Percentiles rank a stretch among this genome's conserved stretches.
Evolutionary conservation across 2,113 vertebrate species (phyloP).

Genomic region (Atractosteus spatula): DNA sequence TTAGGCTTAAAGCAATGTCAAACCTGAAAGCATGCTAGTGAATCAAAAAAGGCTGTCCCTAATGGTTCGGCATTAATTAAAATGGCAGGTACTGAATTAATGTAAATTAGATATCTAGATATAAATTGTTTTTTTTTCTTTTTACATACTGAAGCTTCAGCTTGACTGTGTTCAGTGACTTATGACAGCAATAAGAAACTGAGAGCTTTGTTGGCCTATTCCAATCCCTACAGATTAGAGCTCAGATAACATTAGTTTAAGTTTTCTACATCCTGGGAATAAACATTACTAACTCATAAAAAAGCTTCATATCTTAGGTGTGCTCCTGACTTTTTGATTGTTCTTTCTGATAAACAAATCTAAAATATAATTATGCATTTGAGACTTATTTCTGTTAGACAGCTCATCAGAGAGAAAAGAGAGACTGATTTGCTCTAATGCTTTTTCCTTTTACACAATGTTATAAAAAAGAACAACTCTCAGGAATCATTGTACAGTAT

Average conservation of each 20-base stretch:
- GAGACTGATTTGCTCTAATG: background rate
- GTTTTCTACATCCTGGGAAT: background rate
- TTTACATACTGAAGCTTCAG: background rate
- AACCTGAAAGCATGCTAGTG: background rate
- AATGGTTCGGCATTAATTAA: background rate
- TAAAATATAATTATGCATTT: conserved; percentile 1
- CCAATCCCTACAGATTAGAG: background rate
- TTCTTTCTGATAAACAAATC: background rate
- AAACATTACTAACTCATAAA: background rate
- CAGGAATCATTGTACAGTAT: too few species aligned
- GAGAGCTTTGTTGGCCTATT: background rate
- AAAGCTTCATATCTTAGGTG: background rate
- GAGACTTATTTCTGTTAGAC: background rate
- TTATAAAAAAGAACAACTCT: too few species aligned
- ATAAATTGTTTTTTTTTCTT: background rate
- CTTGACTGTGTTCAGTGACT: background rate
- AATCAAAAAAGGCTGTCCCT: background rate
- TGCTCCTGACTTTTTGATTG: background rate
- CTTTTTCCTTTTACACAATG: background rate
- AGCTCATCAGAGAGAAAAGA: background rate
- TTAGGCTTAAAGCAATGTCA: background rate
- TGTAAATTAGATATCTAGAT: conserved; percentile 1
- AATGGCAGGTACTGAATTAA: background rate
- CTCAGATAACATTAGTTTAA: background rate
- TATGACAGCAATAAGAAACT: background rate